phyloP scores from a whole-genome alignment of 2,113 vertebrate genomes.

The Myanophis thanlyinensis region DNA sequence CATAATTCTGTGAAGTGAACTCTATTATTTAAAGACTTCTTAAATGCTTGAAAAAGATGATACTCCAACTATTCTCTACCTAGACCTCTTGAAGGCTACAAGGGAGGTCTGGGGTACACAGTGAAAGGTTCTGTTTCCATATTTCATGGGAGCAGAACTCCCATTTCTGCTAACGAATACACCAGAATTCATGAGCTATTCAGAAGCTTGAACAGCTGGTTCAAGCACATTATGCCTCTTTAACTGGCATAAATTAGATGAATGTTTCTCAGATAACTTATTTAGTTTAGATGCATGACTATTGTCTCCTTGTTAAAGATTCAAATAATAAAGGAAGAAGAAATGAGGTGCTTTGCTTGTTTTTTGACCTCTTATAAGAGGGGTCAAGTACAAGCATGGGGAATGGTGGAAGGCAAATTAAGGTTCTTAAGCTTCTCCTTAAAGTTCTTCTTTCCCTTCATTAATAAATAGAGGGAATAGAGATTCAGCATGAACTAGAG shows the following conservation, averaged over 20 bases:
- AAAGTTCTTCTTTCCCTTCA: neutral
- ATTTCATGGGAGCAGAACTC: constrained; percentile 34
- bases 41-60: neutral
- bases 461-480: neutral
- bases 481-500: neutral
- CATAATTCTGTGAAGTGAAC: neutral
- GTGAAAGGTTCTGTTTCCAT: neutral
- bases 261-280: constrained; percentile 37
- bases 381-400: neutral
- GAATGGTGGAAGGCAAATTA: neutral
- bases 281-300: constrained; percentile 44
- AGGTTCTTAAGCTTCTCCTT: neutral
- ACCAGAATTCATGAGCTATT: constrained; percentile 37
- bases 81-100: neutral
- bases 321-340: neutral
- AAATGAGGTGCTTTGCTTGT: neutral
- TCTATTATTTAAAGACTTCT: neutral
- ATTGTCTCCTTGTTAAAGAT: constrained; percentile 9
- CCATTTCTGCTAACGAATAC: constrained; percentile 10
- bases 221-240: constrained; percentile 51
- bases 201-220: constrained; percentile 50
- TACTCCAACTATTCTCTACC: neutral
- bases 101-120: neutral
- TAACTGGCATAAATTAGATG: constrained; percentile 50
- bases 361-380: neutral